phyloP scores from a whole-genome alignment of 2,113 vertebrate species.

The Seriola dumerili region DNA sequence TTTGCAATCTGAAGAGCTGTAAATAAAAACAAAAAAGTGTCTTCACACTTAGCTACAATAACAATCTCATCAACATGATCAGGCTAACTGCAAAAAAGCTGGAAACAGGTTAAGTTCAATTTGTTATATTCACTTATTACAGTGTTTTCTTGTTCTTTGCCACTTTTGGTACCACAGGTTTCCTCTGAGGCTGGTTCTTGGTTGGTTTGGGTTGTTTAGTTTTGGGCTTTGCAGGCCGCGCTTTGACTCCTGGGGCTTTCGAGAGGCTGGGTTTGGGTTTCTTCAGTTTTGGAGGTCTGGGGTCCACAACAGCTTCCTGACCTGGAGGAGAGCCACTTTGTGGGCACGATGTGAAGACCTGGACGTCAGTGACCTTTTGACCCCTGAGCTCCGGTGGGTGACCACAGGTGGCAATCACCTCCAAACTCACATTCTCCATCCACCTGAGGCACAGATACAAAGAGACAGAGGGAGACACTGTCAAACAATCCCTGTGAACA shows the following conservation, averaged over 20 bases:
- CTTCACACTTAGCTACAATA: background rate
- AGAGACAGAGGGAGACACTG: background rate
- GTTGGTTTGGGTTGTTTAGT: constrained; percentile 41
- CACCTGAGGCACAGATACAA: constrained; percentile 83
- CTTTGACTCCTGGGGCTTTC: constrained; percentile 32
- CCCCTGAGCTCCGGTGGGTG: constrained; percentile 84
- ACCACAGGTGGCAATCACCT: constrained; percentile 84
- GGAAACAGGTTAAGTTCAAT: background rate
- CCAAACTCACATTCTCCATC: constrained; percentile 88
- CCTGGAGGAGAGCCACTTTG: constrained; percentile 56
- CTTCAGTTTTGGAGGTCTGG: constrained; percentile 38
- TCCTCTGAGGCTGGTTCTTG: constrained; percentile 46
- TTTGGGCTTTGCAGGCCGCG: constrained; percentile 43
- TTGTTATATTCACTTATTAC: background rate
- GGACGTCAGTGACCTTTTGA: constrained; percentile 83
- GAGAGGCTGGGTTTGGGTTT: constrained; percentile 56
- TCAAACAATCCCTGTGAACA: background rate
- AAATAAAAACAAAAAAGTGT: background rate
- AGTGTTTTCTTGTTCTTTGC: constrained; percentile 63
- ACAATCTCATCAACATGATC: background rate
- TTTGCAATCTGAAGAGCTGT: background rate
- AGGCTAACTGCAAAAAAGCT: background rate
- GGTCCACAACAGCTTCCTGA: background rate
- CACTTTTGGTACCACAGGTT: constrained; percentile 23
- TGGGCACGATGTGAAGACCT: constrained; percentile 85